These are phyloP conservation scores for Eupeodes latifasciatus DNA, from an alignment of 2,888 invertebrate genomes.

Conservation along the genomic window DNA sequence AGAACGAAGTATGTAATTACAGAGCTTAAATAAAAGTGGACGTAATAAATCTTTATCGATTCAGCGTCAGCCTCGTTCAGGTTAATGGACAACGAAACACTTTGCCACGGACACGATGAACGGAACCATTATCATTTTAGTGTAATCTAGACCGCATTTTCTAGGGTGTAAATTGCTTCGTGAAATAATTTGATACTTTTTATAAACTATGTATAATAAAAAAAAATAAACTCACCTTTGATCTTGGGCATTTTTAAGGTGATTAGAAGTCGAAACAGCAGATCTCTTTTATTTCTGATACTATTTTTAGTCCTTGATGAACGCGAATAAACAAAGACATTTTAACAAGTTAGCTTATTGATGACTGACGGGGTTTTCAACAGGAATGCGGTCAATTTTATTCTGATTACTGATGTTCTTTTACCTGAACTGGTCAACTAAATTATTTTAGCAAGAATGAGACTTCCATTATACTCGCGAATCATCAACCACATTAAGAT, in stretches of 20 bases:
- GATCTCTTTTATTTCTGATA: not conserved
- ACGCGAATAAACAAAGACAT: slow-evolving; percentile 37
- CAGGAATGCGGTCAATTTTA: slow-evolving; percentile 50
- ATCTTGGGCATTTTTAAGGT: not conserved
- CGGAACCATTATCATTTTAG: slow-evolving; percentile 47
- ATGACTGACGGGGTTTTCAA: slow-evolving; percentile 17
- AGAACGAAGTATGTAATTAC: slow-evolving; percentile 42
- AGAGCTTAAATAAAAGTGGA: slow-evolving; percentile 46
- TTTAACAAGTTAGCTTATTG: slow-evolving; percentile 49
- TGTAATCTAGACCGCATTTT: slow-evolving; percentile 48
- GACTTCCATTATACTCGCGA: slow-evolving; percentile 34
- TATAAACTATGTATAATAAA: not conserved
- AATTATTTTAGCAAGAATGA: not conserved
- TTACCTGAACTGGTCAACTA: slow-evolving; percentile 2
- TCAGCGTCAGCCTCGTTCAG: slow-evolving; percentile 12
- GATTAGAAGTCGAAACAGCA: not conserved
- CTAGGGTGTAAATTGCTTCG: slow-evolving; percentile 45
- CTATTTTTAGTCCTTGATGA: not conserved
- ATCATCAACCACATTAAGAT: slow-evolving; percentile 31
- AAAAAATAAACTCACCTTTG: not conserved
- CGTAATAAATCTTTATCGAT: slow-evolving; percentile 66
- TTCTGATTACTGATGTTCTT: not conserved
- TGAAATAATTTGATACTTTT: slow-evolving; percentile 4
- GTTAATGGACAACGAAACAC: slow-evolving; percentile 55
- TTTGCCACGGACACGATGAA: not conserved